phyloP scores from a whole-genome alignment of 2,888 invertebrate genomes.

The Thera britannica region DNA sequence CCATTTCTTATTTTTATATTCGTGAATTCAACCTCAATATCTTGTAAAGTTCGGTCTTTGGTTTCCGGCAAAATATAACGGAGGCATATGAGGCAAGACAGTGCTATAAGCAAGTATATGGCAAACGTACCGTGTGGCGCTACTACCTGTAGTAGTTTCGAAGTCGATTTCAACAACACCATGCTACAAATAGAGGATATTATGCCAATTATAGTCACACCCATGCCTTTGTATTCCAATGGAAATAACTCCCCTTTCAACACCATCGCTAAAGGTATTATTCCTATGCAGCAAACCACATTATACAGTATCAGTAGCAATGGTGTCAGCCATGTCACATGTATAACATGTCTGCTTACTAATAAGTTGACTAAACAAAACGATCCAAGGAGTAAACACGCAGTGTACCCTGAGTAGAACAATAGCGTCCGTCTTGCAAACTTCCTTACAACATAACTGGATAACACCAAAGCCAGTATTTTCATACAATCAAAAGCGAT shows the following conservation, averaged over 20 bases:
- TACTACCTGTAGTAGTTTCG: conserved; percentile 3
- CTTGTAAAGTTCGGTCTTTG: conserved; percentile 50
- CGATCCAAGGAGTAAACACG: conserved; percentile 10
- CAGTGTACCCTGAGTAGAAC: conserved; percentile 6
- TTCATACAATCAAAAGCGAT: conserved; percentile 19
- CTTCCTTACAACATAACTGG: conserved; percentile 16
- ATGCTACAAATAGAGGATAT: conserved; percentile 32
- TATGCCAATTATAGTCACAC: conserved; percentile 33
- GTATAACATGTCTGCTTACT: not conserved
- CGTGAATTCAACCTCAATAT: conserved; percentile 48
- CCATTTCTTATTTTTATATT: conserved; percentile 16
- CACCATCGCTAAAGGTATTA: conserved; percentile 13
- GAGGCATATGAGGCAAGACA: conserved; percentile 34
- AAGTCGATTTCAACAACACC: conserved; percentile 39
- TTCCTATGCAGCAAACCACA: conserved; percentile 12
- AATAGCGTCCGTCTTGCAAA: conserved; percentile 8
- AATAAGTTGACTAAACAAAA: conserved; percentile 13
- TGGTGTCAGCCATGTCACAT: conserved; percentile 17
- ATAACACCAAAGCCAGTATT: conserved; percentile 12
- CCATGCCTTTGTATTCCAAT: conserved; percentile 45
- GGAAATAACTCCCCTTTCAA: conserved; percentile 46
- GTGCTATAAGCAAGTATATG: conserved; percentile 22
- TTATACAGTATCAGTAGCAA: conserved; percentile 14
- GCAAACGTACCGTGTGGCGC: conserved; percentile 46
- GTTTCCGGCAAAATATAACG: conserved; percentile 51